Base-by-base conservation (phyloP, 2,797 vertebrate genomes). In the Muscicapa comitata region DNA sequence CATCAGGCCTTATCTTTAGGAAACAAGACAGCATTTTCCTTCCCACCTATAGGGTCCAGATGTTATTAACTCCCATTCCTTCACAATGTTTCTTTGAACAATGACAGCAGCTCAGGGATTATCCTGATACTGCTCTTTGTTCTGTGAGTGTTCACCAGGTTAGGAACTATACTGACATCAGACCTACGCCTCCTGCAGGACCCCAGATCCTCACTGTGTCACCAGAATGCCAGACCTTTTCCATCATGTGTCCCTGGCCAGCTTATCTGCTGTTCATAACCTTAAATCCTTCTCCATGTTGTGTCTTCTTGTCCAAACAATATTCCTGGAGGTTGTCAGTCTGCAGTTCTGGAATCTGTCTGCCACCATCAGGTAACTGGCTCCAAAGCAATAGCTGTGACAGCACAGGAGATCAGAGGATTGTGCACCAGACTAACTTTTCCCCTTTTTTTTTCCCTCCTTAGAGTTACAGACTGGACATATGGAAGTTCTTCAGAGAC, bases 401-500 rank as follows among this genome's bases (percentile, higher is more conserved):
- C 40, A 19, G 25, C 33, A 63, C 51, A 58, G 55, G 63, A 86
- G 55, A 37, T 35, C 42, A 83, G 42, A 61, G 42, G 28, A 26
- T 8, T 24, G 19, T 76, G 43, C 7, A 9, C 42, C 61, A 51
- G 57, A 55, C 20, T 26, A 45, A 68, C 8, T 66, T 61, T 15
- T 62, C 58, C 48, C n/a, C 61, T 45, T 24, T 31, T n/a, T 82
- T 82, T 79, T 75, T 23, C n/a, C 13, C 54, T 78, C n/a, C n/a
- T 62, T 72, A 26, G 31, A 57, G 15, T 77, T 91, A 25, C 2
- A 77, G 37, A 26, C 38, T 61, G 38, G 90, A 92, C 90, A 88
- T 93, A 78, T 86, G 95, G 95, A 96, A 95, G 80, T 68, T 95
- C 92, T 96, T 96, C 92, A 65, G 96, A 84, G 92, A 78, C 83